phyloP scores from a whole-genome alignment of 2,113 vertebrate species.

The Daphoenositta chrysoptera region DNA sequence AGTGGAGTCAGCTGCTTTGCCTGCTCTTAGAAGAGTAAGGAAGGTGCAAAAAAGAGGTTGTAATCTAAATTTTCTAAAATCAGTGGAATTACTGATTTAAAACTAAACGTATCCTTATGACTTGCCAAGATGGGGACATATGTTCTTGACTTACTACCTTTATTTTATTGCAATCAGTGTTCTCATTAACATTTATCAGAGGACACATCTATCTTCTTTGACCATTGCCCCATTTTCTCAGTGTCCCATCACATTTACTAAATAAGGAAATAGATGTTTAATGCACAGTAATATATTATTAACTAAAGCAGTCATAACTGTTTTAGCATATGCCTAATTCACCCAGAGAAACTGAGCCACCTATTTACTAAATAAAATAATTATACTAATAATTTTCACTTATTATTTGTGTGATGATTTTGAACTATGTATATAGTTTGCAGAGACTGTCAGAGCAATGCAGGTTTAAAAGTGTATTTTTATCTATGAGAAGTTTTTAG shows the following conservation, averaged over 20 bases:
- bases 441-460: background rate
- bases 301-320: background rate
- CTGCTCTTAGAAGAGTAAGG: background rate
- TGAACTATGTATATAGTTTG: background rate
- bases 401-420: background rate
- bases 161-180: background rate
- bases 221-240: background rate
- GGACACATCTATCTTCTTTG: background rate
- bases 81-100: background rate
- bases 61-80: background rate
- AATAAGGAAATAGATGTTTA: background rate
- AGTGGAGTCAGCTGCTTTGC: background rate
- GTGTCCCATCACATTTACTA: background rate
- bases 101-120: background rate
- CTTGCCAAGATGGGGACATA: background rate
- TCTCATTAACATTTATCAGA: background rate
- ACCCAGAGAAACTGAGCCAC: background rate
- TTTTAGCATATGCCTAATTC: background rate
- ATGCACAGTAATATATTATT: background rate
- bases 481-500: background rate
- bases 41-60: background rate
- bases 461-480: background rate
- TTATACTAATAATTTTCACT: background rate
- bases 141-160: background rate
- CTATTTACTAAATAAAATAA: background rate